These are phyloP conservation scores for Acipenser transmontanus DNA, from an alignment of 2,797 vertebrate species.

Conservation along the genomic window DNA sequence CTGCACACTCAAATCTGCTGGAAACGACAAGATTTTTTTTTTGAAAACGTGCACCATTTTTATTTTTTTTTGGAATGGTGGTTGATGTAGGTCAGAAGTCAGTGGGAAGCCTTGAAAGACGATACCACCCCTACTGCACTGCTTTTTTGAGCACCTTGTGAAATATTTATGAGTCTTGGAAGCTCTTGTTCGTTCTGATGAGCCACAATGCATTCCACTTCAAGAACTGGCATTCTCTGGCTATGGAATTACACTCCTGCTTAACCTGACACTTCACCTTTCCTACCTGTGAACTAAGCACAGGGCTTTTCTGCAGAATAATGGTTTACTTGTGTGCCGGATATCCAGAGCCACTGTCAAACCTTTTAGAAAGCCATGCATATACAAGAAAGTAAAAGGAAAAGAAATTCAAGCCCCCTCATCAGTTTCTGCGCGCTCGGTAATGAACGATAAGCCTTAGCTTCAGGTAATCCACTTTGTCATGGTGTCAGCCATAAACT, in stretches of 20 bases:
- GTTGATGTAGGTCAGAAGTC: conserved; percentile 10
- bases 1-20: too few relatives aligned
- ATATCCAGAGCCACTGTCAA: conserved; percentile 5
- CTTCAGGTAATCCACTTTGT: neutral
- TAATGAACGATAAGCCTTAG: neutral
- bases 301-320: conserved; percentile 1
- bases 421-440: neutral
- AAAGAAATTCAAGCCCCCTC: neutral
- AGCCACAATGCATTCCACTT: too few relatives aligned
- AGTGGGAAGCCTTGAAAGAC: neutral
- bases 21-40: too few relatives aligned
- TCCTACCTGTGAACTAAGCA: neutral
- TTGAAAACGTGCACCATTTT: too few relatives aligned
- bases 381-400: neutral
- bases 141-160: neutral
- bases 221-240: conserved; percentile 16
- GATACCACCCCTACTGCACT: neutral
- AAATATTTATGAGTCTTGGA: conserved; percentile 17
- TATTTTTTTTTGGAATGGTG: neutral
- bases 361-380: neutral
- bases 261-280: conserved; percentile 22
- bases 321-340: neutral
- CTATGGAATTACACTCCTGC: conserved; percentile 26
- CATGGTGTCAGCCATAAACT: too few relatives aligned
- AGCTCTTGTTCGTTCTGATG: conserved; percentile 4